Percentiles rank a stretch among this genome's conserved stretches.
Evolutionary conservation across 2,113 vertebrate species (phyloP).

Genomic region (Ardeotis arabs): DNA sequence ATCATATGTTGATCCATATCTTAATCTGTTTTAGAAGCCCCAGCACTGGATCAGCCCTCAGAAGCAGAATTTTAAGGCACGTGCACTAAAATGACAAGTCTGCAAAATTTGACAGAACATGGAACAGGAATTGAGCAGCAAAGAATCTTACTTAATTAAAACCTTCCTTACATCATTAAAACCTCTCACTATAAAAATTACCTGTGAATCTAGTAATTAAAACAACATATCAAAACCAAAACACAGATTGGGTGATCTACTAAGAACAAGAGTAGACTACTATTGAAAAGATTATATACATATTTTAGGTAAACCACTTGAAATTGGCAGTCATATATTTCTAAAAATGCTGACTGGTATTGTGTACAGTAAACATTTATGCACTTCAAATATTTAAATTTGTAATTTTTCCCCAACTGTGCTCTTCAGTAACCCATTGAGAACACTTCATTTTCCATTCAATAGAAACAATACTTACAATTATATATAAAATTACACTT

Average conservation of each 20-base stretch:
- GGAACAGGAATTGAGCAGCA: background rate
- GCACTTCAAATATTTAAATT: background rate
- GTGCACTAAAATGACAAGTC: background rate
- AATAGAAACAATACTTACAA: background rate
- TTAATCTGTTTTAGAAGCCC: background rate
- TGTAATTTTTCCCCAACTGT: background rate
- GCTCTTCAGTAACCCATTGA: background rate
- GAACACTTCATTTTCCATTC: background rate
- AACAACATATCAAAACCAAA: background rate
- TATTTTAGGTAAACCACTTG: background rate
- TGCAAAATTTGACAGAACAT: background rate
- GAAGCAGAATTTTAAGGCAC: background rate
- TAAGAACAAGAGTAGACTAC: background rate
- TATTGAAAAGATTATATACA: background rate
- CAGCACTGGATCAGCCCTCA: background rate
- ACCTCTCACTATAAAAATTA: background rate
- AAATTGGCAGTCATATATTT: background rate
- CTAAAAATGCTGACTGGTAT: background rate
- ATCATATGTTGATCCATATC: background rate
- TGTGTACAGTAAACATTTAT: background rate
- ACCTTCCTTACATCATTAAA: background rate
- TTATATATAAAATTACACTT: background rate
- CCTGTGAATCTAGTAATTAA: background rate
- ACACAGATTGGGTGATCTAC: background rate
- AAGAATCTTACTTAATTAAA: background rate